Conservation (phyloP, 2,797 vertebrate genomes). For the Scomberomorus guttatus region DNA sequence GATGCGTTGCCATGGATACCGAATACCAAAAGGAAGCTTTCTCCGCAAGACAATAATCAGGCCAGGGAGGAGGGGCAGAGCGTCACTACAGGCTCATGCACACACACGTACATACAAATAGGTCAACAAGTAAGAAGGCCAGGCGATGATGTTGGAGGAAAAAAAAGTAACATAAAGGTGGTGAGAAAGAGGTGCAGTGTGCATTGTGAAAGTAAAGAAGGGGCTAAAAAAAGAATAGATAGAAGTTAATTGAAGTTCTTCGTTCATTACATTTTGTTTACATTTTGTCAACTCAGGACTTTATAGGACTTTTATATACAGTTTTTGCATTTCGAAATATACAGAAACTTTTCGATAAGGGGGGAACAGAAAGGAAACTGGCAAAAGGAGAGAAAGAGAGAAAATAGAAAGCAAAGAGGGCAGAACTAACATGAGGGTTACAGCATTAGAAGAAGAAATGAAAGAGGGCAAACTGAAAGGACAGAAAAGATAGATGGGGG, state of each 20-base stretch:
- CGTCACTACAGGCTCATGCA: slow-evolving; percentile 2
- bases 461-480: background rate
- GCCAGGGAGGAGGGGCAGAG: slow-evolving; percentile 72
- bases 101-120: slow-evolving; percentile 51
- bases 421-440: background rate
- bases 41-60: slow-evolving; percentile 78
- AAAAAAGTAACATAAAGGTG: background rate
- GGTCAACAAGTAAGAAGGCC: slow-evolving; percentile 56
- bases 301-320: too few relatives aligned
- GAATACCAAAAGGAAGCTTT: slow-evolving; percentile 83
- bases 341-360: background rate
- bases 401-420: background rate
- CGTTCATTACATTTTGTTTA: background rate
- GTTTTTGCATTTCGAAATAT: background rate
- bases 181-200: background rate
- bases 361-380: background rate
- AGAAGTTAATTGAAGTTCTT: background rate
- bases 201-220: background rate
- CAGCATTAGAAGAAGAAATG: background rate
- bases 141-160: background rate
- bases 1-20: slow-evolving; percentile 82
- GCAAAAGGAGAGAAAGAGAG: background rate
- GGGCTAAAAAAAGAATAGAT: too few relatives aligned
- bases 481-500: background rate
- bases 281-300: background rate